Evolutionary conservation across 2,888 invertebrate genomes (phyloP).

Genomic region (Nemapogon koenigi): DNA sequence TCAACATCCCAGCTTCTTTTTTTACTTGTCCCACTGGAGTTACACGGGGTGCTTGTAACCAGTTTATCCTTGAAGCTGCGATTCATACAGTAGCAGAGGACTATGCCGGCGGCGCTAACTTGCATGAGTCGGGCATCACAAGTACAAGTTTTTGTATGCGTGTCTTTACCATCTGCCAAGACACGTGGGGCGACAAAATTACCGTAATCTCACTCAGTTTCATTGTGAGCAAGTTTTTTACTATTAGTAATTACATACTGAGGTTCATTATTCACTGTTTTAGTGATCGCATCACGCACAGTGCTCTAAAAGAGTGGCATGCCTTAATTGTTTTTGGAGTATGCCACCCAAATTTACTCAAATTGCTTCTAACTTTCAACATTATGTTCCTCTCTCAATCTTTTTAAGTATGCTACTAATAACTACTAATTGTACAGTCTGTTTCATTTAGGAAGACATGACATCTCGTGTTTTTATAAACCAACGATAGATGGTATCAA

Average conservation of each 20-base stretch:
- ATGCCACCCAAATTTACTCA: no score
- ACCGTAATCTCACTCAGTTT: constrained; percentile 57
- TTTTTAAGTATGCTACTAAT: no score
- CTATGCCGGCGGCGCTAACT: constrained; percentile 6
- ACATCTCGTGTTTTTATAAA: no score
- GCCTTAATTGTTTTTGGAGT: no score
- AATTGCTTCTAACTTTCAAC: no score
- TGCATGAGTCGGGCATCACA: constrained; percentile 33
- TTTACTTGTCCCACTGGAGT: constrained; percentile 6
- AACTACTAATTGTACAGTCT: no score
- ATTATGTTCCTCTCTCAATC: no score
- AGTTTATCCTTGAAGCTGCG: constrained; percentile 9
- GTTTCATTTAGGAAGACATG: no score
- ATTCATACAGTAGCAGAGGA: constrained; percentile 44
- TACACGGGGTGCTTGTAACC: constrained; percentile 5
- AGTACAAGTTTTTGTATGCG: constrained; percentile 55
- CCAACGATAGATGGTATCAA: no score
- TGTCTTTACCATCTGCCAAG: constrained; percentile 26
- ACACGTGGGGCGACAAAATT: constrained; percentile 62
- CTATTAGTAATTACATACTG: constrained; percentile 31
- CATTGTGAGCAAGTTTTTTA: constrained; percentile 30
- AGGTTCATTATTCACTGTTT: constrained; percentile 44
- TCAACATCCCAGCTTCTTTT: no score
- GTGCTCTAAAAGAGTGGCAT: no score
- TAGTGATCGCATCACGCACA: constrained; percentile 46